phyloP scores from a whole-genome alignment of 2,113 vertebrate species.

The Corythornis madagascariensis region DNA sequence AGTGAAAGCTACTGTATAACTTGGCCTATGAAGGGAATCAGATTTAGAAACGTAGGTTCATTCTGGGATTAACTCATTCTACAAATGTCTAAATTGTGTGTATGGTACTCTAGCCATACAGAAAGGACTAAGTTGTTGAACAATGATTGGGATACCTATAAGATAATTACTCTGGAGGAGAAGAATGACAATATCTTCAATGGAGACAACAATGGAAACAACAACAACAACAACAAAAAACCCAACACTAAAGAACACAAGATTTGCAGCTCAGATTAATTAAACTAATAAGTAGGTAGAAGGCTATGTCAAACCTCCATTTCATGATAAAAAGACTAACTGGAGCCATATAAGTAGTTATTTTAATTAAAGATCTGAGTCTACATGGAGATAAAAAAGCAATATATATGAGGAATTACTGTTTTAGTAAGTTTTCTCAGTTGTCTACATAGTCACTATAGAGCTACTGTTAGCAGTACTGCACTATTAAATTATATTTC shows the following conservation, averaged over 20 bases:
- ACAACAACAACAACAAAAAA: not conserved
- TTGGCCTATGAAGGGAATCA: not conserved
- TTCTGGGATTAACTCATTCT: not conserved
- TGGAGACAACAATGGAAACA: not conserved
- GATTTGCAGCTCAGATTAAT: not conserved
- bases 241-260: not conserved
- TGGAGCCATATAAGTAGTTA: not conserved
- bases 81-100: not conserved
- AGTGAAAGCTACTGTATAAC: not conserved
- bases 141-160: not conserved
- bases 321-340: not conserved
- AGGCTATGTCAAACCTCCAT: not conserved
- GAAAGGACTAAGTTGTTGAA: not conserved
- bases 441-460: not conserved
- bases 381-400: not conserved
- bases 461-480: not conserved
- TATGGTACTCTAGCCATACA: not conserved
- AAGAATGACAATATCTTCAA: not conserved
- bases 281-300: not conserved
- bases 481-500: not conserved
- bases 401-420: constrained; percentile 15
- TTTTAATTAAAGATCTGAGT: not conserved
- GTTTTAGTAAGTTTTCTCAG: constrained; percentile 52
- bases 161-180: not conserved
- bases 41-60: not conserved